Conservation (phyloP, 1,140 invertebrate species). For the Drosophila repletoides region DNA sequence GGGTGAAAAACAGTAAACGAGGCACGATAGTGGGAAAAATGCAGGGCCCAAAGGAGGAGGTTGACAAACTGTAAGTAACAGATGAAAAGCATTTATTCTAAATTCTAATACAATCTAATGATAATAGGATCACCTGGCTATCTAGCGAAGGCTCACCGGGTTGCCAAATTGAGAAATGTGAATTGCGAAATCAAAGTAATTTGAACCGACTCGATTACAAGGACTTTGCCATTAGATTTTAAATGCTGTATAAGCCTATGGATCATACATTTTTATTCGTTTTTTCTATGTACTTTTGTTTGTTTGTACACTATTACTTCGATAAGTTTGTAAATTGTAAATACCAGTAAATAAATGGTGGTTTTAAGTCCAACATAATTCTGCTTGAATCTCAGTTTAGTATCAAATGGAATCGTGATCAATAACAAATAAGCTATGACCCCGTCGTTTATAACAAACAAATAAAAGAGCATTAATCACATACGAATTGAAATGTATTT, state of each 20-base stretch:
- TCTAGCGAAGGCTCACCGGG: constrained; percentile 92
- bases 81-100: neutral
- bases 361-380: constrained; percentile 8
- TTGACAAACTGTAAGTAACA: constrained; percentile 94
- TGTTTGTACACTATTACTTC: constrained; percentile 72
- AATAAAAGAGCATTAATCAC: constrained; percentile 41
- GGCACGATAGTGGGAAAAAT: constrained; percentile 94
- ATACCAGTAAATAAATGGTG: constrained; percentile 50
- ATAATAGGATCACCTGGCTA: constrained; percentile 89
- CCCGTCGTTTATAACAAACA: no score
- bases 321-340: constrained; percentile 75
- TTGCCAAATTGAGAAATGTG: constrained; percentile 91
- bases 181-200: constrained; percentile 91
- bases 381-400: neutral
- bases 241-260: constrained; percentile 64
- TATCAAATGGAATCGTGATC: no score
- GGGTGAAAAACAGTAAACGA: constrained; percentile 94
- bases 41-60: constrained; percentile 89
- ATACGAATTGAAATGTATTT: constrained; percentile 67
- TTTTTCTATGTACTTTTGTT: constrained; percentile 58
- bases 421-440: no score
- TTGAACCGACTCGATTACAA: constrained; percentile 90
- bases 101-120: neutral
- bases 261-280: neutral
- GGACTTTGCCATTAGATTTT: constrained; percentile 93